phyloP scores from a whole-genome alignment of 35 echinoderm and acorn worm genomes.

The Acanthaster planci region DNA sequence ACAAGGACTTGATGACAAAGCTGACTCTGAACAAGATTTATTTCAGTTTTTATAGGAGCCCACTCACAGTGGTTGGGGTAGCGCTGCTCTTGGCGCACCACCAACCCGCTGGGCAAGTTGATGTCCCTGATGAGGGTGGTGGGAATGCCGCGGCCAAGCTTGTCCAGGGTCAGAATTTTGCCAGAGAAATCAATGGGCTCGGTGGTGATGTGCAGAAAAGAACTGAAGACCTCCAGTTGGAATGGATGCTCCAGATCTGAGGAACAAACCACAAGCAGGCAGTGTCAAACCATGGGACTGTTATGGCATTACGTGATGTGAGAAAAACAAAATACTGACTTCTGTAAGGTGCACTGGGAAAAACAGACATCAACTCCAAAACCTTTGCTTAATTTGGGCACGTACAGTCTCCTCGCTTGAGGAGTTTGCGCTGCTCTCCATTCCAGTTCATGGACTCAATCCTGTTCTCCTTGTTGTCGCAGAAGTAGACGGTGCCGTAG shows the following conservation, averaged over 20 bases:
- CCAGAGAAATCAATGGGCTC: neutral
- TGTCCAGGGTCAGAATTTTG: slow-evolving; percentile 37
- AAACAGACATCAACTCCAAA: no score
- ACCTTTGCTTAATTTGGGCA: neutral
- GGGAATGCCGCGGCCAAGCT: slow-evolving; percentile 49
- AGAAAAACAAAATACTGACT: no score
- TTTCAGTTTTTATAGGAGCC: neutral
- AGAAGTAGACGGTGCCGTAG: slow-evolving; percentile 69
- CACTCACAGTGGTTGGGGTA: slow-evolving; percentile 9
- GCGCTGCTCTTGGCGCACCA: slow-evolving; percentile 40
- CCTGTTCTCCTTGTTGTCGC: slow-evolving; percentile 68
- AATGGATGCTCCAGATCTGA: slow-evolving; percentile 28
- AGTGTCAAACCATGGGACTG: no score
- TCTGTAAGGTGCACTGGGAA: no score
- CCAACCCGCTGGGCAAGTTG: slow-evolving; percentile 33
- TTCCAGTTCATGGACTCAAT: slow-evolving; percentile 87
- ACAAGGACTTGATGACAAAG: neutral
- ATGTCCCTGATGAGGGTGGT: slow-evolving; percentile 16
- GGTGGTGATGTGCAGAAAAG: slow-evolving; percentile 40
- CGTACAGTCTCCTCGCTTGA: neutral
- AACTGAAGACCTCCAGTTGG: slow-evolving; percentile 42
- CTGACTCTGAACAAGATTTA: neutral
- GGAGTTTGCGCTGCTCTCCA: slow-evolving; percentile 56
- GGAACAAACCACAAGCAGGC: neutral
- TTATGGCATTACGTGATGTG: no score